These are phyloP conservation scores for Lithosia quadra DNA, from an alignment of 2,888 invertebrate species.

Conservation along the genomic window DNA sequence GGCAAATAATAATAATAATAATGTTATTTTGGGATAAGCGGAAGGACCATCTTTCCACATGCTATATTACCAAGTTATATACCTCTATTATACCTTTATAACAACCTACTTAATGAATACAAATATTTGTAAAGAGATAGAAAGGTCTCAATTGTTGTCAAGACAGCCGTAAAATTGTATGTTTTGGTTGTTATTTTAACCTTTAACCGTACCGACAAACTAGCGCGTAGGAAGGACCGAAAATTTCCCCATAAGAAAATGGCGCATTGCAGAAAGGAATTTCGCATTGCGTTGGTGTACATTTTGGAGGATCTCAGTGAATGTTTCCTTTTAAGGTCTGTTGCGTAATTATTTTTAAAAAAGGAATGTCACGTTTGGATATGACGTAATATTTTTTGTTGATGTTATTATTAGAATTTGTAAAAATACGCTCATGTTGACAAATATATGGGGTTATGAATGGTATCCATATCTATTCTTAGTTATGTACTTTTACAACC, in stretches of 20 bases:
- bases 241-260: slow-evolving; percentile 34
- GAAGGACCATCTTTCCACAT: too few relatives aligned
- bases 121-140: not conserved
- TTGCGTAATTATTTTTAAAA: not conserved
- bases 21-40: too few relatives aligned
- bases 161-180: not conserved
- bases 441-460: not conserved
- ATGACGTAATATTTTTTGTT: not conserved
- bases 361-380: not conserved
- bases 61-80: too few relatives aligned
- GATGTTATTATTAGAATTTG: not conserved
- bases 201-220: not conserved
- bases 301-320: not conserved
- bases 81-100: too few relatives aligned
- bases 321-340: not conserved
- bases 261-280: slow-evolving; percentile 46
- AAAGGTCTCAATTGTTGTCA: not conserved
- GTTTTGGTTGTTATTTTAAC: not conserved
- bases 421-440: not conserved
- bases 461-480: not conserved
- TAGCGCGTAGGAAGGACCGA: slow-evolving; percentile 9
- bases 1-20: too few relatives aligned
- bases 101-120: not conserved
- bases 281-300: slow-evolving; percentile 22
- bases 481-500: not conserved